Evolutionary conservation across 2,888 invertebrate genomes (phyloP), one percentile per base, ranked within the genome.

Genomic region (Heliothis peltigera): DNA sequence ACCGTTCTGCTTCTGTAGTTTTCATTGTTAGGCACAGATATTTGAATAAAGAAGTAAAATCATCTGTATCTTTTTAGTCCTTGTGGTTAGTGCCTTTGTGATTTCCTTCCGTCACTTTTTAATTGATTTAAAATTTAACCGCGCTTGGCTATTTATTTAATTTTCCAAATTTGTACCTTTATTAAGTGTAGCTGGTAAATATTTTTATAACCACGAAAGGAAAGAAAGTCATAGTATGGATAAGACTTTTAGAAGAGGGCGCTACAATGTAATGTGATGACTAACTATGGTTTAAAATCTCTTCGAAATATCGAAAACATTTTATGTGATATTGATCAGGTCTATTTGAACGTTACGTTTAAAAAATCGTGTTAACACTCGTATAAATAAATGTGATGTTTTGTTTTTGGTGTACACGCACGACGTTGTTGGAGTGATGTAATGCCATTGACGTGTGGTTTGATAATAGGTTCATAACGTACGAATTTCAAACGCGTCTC

Each of bases 391-490:
- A 28, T 42, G 57, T 81, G 83, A 83, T 67, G 62, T 74, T 42
- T 70, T 69, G 44, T 47, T 59, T 4, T 44, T 15, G 7, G 46
- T 39, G 46, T 28, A n/a, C 53, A 53, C 42, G 53, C 56, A 58
- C 60, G 55, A 58, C 54, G 17, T 25, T 61, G 19, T 52, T 39
- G 17, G n/a, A 80, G 70, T 84, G 84, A 83, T 75, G 81, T 84
- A 80, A 83, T 74, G 56, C 55, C 44, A 17, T 58, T 80, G 84
- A 83, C 84, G 84, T 81, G 58, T 52, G 60, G 48, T 58, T 59
- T 74, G 76, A 77, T 83, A 79, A 80, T 83, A 71, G 55, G 72
- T 77, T 49, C 25, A 19, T 81, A 83, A 79, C 80, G 81, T 78
- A 77, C 62, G 42, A 70, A 79, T 75, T 82, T 72, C 52, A 65